Evolutionary conservation across 1,140 invertebrate genomes (phyloP), one percentile per base, ranked within the genome.

Genomic region (Calosoma granatense): DNA sequence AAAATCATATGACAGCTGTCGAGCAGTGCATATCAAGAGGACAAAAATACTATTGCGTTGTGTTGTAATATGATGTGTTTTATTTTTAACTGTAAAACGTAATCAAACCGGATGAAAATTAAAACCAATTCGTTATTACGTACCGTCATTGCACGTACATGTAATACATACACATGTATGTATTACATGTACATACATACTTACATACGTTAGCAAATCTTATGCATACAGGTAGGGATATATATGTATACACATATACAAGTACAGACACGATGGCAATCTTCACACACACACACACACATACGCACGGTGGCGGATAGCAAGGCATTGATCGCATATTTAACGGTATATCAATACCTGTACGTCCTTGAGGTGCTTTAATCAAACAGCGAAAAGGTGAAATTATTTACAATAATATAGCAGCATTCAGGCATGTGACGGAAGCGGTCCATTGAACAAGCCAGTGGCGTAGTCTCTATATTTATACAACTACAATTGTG

Each of bases 361-460:
- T 47, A 47, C 41, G 41, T 9, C 41, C 41, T 47, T 47, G 41
- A 36, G 41, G 3, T 4, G 17, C 9, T 12, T 47, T 9, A 47
- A 47, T 47, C 9, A 47, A 9, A 47, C 41, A 9, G 41, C 17
- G 41, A 47, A 47, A 47, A 47, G 41, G 41, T 47, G 41, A 47
- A 47, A 47, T 47, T 47, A 47, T 47, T 47, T 47, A 17, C 17
- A 47, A 17, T 47, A 47, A 17, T 14, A 30, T 30, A 30, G 26
- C 4, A 30, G 26, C 26, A 4, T 4, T 6, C 15, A 47, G 6
- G 17, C 17, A 47, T 47, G 17, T 47, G 9, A 47, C 41, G 17
- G 9, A 17, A 47, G 41, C 15, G 3, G 41, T 6, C 14, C 14
- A 30, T 30, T 30, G 26, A 4, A 14, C 14, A 4, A 30, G 14